A percentile compares a stretch with the other conserved stretches of the same genome.
phyloP scores from a whole-genome alignment of 2,113 vertebrate species.

The Lepus americanus region DNA sequence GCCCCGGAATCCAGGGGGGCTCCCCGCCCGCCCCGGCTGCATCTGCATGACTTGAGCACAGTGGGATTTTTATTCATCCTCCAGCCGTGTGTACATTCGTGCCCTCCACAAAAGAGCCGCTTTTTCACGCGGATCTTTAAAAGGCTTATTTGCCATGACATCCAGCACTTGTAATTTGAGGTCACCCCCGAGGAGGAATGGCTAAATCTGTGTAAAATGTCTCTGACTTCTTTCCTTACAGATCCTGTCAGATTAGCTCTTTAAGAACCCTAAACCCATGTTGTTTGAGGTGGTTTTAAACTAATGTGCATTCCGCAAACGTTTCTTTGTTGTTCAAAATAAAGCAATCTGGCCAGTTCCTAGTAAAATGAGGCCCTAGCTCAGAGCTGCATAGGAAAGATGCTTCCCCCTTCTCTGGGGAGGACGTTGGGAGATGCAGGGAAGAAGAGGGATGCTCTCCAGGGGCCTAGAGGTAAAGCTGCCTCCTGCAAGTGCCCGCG shows the following conservation, averaged over 20 bases:
- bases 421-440: not conserved
- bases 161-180: constrained; percentile 71
- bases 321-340: constrained; percentile 67
- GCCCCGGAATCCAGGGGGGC: too few relatives aligned
- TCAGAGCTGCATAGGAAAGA: not conserved
- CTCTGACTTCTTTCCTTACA: constrained; percentile 43
- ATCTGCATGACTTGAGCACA: not conserved
- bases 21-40: too few relatives aligned
- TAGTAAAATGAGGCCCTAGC: not conserved
- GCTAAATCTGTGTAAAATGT: constrained; percentile 70
- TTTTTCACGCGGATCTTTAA: constrained; percentile 53
- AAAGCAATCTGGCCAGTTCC: constrained; percentile 57
- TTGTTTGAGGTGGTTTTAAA: constrained; percentile 75
- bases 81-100: constrained; percentile 56
- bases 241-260: constrained; percentile 75
- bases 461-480: too few relatives aligned
- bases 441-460: not conserved
- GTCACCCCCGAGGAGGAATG: constrained; percentile 78
- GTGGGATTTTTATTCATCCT: not conserved
- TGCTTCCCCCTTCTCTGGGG: not conserved
- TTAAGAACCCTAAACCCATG: constrained; percentile 74
- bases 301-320: constrained; percentile 62
- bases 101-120: constrained; percentile 54
- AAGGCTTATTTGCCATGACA: constrained; percentile 79
- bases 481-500: too few relatives aligned